Conservation (phyloP, 2,113 vertebrate genomes). For the Labeo catla region DNA sequence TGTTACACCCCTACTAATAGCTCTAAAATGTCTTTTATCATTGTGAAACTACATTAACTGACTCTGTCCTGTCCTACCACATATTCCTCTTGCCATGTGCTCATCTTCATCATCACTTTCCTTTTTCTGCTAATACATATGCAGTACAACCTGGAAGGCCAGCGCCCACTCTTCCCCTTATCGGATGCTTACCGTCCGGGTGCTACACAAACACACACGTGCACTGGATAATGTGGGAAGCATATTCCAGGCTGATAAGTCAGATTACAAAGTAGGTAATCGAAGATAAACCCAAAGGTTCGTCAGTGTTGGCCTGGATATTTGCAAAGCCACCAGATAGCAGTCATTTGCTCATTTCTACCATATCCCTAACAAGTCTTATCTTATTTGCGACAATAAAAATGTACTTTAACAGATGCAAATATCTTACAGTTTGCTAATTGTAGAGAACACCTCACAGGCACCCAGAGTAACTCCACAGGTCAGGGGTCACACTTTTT, state of each 20-base stretch:
- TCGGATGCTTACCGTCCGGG: constrained; percentile 22
- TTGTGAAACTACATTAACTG: neutral
- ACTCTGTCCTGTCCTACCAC: neutral
- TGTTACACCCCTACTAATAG: too few relatives aligned
- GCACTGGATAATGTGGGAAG: constrained; percentile 47
- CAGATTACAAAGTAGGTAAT: constrained; percentile 64
- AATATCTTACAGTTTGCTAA: neutral
- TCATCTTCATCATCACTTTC: neutral
- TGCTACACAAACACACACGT: constrained; percentile 1
- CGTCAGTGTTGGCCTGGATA: constrained; percentile 30
- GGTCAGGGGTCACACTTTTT: neutral
- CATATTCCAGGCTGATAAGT: constrained; percentile 54
- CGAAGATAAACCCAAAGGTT: constrained; percentile 59
- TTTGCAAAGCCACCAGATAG: constrained; percentile 62
- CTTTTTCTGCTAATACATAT: constrained; percentile 1
- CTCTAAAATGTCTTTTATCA: too few relatives aligned
- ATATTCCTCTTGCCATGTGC: neutral
- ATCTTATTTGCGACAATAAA: neutral
- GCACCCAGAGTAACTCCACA: neutral
- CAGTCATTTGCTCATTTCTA: constrained; percentile 55
- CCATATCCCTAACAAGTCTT: constrained; percentile 4
- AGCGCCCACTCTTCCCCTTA: constrained; percentile 11
- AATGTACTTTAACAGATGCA: neutral
- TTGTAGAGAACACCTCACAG: neutral
- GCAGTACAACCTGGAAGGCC: constrained; percentile 33